Base-by-base conservation (phyloP, 2,888 invertebrate species). In the Penaeus monodon region DNA sequence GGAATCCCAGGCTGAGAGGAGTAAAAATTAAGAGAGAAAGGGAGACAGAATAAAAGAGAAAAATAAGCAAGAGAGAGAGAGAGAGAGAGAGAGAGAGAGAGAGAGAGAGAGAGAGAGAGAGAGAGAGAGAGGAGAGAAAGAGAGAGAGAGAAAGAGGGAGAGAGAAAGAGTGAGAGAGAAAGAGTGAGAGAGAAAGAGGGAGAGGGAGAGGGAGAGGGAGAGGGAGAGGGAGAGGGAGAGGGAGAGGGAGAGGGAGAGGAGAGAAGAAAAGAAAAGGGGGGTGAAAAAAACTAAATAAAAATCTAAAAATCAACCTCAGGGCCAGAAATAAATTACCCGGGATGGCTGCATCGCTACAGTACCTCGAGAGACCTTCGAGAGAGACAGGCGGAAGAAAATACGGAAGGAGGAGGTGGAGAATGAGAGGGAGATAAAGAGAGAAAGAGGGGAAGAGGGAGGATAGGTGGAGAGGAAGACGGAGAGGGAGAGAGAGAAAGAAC, bases 381-480 rank as follows among this genome's bases (percentile, higher is more conserved):
- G 68, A 2, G 68, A 3, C 1, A 10, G n/a, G 68, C 14, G n/a
- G n/a, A 22, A 14, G 68, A 14, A 22, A 14, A 44, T 44, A 44
- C 44, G 68, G n/a, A 22, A 14, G 68, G 12, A 22, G 12, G 68
- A 27, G 68, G 8, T 14, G 12, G 68, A 27, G 78, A 63, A 57
- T 27, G 78, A 63, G 78, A 63, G 64, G 14, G 78, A 29, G 78
- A 63, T 49, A 63, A 64, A 63, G 78, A n/a, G 78, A 57, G 78
- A 63, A 57, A 63, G 78, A 63, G 78, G n/a, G 64, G n/a, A 57
- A 63, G 78, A 64, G 79, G 29, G 38, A 24, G 44, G 68, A 7
- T 44, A 10, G 44, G 44, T 44, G 44, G 44, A 44, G 44, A 44
- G 44, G 44, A 10, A 6, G 44, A 44, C 3, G 44, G 78, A 63